Evolutionary conservation across 2,113 vertebrate species (phyloP), one percentile per base, ranked within the genome.

Genomic region (Cardinalis cardinalis): DNA sequence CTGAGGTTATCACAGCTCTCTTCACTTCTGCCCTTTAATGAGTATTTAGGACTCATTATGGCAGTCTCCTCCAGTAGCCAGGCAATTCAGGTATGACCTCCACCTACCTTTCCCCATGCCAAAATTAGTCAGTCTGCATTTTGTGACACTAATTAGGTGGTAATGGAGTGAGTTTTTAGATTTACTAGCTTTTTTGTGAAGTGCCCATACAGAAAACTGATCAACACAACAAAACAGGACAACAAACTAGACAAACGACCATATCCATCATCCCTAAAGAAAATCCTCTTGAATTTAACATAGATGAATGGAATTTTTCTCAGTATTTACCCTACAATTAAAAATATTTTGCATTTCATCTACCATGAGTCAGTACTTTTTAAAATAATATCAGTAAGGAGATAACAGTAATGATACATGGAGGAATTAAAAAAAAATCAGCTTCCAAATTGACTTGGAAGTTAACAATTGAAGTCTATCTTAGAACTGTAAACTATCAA

Each of bases 101-200:
- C 3, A 4, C 14, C 43, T 32, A 17, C 23, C 17, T 34, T 40
- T 71, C 34, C 32, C 14, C 21, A 5, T 8, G 14, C 2, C 48
- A 61, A 69, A 85, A 76, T 76, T 44, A 52, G 19, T 44, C 32
- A 70, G 8, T 18, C 13, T 44, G 18, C 38, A 44, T 63, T 75
- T 79, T 48, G 25, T 21, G 23, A 16, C 28, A 43, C 19, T 59
- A 15, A 29, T 89, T 32, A 66, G 58, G 24, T 44, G 21, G 14
- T 58, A 64, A 12, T 23, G 53, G 34, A 43, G 9, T 0, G 0
- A 66, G 26, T 11, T 53, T 16, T 72, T n/a, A 55, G 31, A 51
- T 55, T 41, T 59, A 46, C 46, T 17, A 38, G 12, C 23, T 44
- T 77, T 53, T 73, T 61, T 61, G 14, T 69, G 38, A 87, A 56